A percentile compares a stretch with the other conserved stretches of the same genome.
phyloP scores from a whole-genome alignment of 2,888 invertebrate species.

The Limnephilus marmoratus region DNA sequence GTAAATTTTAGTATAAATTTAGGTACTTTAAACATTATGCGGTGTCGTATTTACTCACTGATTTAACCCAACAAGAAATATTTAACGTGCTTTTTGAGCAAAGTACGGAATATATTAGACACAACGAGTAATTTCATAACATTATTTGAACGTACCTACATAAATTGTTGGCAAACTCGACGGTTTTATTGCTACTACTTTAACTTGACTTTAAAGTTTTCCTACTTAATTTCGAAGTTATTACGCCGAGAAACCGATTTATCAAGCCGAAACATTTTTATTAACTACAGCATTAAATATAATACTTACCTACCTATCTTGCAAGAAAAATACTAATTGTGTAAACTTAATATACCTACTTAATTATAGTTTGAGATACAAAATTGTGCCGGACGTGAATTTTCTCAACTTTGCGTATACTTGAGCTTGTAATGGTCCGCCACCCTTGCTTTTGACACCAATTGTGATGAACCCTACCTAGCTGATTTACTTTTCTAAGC shows the following conservation, averaged over 20 bases:
- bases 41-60: not conserved
- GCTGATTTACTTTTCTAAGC: too few species aligned
- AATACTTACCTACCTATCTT: not conserved
- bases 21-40: not conserved
- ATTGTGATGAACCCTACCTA: too few species aligned
- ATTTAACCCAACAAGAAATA: not conserved
- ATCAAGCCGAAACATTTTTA: not conserved
- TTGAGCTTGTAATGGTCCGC: too few species aligned
- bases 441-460: too few species aligned
- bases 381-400: not conserved
- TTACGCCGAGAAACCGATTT: not conserved
- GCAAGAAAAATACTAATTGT: not conserved
- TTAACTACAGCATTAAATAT: not conserved
- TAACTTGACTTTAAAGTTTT: not conserved
- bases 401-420: not conserved
- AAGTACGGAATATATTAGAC: not conserved
- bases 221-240: not conserved
- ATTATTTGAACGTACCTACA: not conserved
- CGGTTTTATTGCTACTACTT: not conserved
- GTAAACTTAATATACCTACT: not conserved
- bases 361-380: not conserved
- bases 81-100: not conserved
- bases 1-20: not conserved
- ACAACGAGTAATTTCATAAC: not conserved
- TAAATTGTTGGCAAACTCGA: not conserved